These are phyloP conservation scores for Doris montereyensis DNA, from an alignment of 2,888 invertebrate genomes.

Conservation along the genomic window DNA sequence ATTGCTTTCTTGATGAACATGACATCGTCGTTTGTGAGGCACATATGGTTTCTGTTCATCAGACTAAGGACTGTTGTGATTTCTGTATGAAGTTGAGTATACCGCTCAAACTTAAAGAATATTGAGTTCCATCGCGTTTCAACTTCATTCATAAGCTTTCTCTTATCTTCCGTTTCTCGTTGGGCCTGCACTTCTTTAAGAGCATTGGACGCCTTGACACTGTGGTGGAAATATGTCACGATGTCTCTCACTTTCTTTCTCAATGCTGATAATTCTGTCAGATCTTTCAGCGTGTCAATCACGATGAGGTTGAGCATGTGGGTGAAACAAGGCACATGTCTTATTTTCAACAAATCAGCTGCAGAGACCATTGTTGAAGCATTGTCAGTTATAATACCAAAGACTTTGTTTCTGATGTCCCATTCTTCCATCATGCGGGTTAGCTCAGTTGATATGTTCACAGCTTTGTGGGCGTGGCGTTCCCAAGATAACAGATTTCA, in stretches of 20 bases:
- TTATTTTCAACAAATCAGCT: neutral
- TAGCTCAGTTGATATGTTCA: neutral
- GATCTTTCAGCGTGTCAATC: neutral
- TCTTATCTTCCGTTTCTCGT: neutral
- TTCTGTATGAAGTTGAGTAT: neutral
- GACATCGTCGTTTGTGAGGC: neutral
- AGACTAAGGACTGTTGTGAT: neutral
- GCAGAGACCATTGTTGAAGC: neutral
- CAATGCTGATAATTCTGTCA: neutral
- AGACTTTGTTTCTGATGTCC: conserved; percentile 7
- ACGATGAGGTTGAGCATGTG: conserved; percentile 20
- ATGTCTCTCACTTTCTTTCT: neutral
- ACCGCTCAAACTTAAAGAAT: conserved; percentile 1
- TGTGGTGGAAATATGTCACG: neutral
- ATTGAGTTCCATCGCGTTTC: conserved; percentile 22
- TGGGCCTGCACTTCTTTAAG: neutral
- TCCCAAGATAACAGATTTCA: neutral
- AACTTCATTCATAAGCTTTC: conserved; percentile 7
- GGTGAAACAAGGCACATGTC: conserved; percentile 21
- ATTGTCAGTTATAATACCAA: conserved; percentile 12
- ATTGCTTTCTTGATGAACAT: neutral
- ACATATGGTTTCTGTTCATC: neutral
- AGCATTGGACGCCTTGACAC: neutral
- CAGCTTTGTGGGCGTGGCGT: neutral
- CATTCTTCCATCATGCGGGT: neutral